Evolutionary conservation across 2,113 vertebrate species (phyloP), one percentile per base, ranked within the genome.

Genomic region (Phyllostomus hastatus): DNA sequence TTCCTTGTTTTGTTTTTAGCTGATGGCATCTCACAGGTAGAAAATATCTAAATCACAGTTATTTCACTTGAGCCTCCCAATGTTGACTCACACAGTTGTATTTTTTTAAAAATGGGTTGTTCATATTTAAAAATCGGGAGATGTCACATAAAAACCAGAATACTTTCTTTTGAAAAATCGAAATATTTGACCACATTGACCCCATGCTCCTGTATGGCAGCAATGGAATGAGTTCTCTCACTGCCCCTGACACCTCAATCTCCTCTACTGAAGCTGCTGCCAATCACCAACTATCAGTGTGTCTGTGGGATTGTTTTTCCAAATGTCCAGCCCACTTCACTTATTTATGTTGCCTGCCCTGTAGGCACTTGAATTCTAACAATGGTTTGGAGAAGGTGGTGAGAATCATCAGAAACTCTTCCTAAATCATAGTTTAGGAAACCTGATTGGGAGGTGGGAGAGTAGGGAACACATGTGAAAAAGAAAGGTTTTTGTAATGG

Each of bases 81-180:
- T 52, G 19, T 17, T 76, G 43, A 41, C 8, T 90, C 31, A 22
- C 4, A 72, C 15, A 6, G 14, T 26, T 88, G 26, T 82, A 17
- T 67, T 92, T 90, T 43, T 52, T 22, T 48, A 83, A 50, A 66
- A 41, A 22, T 17, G 5, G 20, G 8, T 85, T 54, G 22, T 24
- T 22, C 43, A 35, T 67, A n/a, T 67, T 88, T 91, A 38, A 94
- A 87, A 67, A 73, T 10, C 82, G 12, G 41, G 20, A 72, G 31
- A 31, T 50, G 69, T 41, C 81, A 95, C 81, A 64, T 86, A 86
- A 95, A 94, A 90, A 43, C 7, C 24, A 81, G 8, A 91, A 66
- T 80, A 38, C 17, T 4, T 66, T 73, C 52, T 92, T 92, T 66
- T 41, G 41, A 81, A 64, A 72, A 33, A 48, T 67, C 9, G 43